Base-by-base conservation (phyloP, 1,140 invertebrate genomes). In the Anoplophora glabripennis region DNA sequence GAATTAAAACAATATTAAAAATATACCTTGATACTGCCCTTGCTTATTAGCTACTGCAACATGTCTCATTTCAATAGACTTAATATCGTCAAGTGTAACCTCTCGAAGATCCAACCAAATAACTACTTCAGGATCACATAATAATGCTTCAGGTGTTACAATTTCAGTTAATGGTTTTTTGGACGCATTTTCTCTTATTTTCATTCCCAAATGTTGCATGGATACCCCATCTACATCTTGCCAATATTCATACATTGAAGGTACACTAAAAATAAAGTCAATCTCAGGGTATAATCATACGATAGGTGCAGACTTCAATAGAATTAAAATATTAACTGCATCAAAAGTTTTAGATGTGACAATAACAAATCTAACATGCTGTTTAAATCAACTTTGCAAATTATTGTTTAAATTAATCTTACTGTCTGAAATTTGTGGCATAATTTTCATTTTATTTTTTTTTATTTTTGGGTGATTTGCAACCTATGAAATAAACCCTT, bases 11-110 rank as follows among this genome's bases (percentile, higher is more conserved):
- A 28, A 2, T 28, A 28, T 28, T n/a, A 28, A 28, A 28, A 14
- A 53, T 36, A 10, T 54, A 9, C 89, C 90, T 77, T 92, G 86
- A 75, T 86, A 89, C 53, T 76, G 77, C 0, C 88, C 88, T 37
- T 73, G 64, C 70, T 81, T 84, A 47, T 72, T 78, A 36, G 78
- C 74, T 36, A 80, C 80, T 18, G 79, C 53, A 7, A 81, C 72
- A 56, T 80, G 77, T 53, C 75, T 72, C 8, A 76, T 72, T 21
- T 70, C 51, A 40, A 79, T 74, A 17, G 62, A 60, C 44, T 82
- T 71, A n/a, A 86, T 64, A 21, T 85, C 82, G 42, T 73, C 64
- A 14, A 69, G 7, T 42, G 71, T 77, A 11, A 81, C 76, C 57
- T 84, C 79, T 49, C 77, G 76, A 18, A 86, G 70, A 69, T 84